Base-by-base conservation (phyloP, 2,888 invertebrate species). In the Molorchus minor region DNA sequence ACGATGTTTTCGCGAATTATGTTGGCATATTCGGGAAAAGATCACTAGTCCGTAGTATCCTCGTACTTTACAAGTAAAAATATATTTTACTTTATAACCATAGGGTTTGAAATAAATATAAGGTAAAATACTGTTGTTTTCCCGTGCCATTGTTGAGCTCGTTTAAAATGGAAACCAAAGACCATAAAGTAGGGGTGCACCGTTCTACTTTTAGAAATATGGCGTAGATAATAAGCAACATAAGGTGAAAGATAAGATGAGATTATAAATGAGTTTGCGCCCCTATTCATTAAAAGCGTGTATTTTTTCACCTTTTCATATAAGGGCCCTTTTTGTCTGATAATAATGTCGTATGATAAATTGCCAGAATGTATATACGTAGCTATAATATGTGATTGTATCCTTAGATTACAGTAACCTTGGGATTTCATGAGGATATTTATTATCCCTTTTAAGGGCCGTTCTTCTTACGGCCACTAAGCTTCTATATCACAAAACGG, bases 401-500 rank as follows among this genome's bases (percentile, higher is more conserved):
- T 43, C 43, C 43, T 43, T 25, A 43, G 43, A 43, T 43, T 43
- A 43, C 43, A 43, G 15, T 43, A 60, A 60, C 56, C 19, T 35
- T 52, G 46, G 38, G 52, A 46, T 55, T 60, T 60, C 35, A 56
- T 51, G 29, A 41, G 51, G 40, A 56, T 64, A 68, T 66, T 65
- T 66, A 66, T 65, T 64, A 67, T 67, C 65, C 65, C 58, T 65
- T 68, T 65, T 64, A 56, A 63, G 65, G 62, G 61, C 62, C 57
- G 62, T 62, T 61, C 64, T 64, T 62, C 62, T 65, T 64, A 58
- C 59, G 56, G n/a, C 46, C 49, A 47, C 64, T 61, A 57, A 68
- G 63, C 61, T 61, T 59, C 49, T 68, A 64, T 64, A 62, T 67
- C 61, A 65, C 47, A 62, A 57, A 67, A 61, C 63, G 67, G 65